Conservation (phyloP, 2,113 vertebrate species). For the Lutjanus erythropterus region DNA sequence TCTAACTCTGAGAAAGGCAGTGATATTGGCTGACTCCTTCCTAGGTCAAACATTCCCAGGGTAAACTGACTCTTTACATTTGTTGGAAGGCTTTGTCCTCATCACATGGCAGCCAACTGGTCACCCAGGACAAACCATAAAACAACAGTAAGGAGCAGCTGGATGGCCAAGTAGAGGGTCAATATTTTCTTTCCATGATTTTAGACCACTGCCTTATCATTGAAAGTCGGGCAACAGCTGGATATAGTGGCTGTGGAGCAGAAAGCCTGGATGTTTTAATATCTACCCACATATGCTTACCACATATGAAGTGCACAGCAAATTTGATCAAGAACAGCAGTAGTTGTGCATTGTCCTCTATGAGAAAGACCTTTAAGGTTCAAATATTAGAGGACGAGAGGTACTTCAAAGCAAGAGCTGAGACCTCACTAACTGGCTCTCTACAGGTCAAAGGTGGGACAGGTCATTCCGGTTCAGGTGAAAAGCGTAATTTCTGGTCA, state of each 20-base stretch:
- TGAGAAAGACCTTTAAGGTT: no score
- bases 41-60: slow-evolving; percentile 14
- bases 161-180: slow-evolving; percentile 16
- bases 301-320: background rate
- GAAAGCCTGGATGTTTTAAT: background rate
- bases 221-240: slow-evolving; percentile 33
- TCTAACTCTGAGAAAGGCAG: background rate
- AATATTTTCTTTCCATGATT: slow-evolving; percentile 34
- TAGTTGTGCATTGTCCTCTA: background rate
- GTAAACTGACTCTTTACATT: slow-evolving; percentile 27
- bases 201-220: background rate
- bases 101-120: slow-evolving; percentile 58
- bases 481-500: background rate
- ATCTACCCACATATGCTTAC: background rate
- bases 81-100: slow-evolving; percentile 35
- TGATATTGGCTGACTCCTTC: slow-evolving; percentile 10
- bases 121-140: slow-evolving; percentile 52
- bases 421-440: background rate
- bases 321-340: no score
- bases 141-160: slow-evolving; percentile 48
- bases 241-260: background rate
- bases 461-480: slow-evolving; percentile 32
- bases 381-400: background rate
- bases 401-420: background rate
- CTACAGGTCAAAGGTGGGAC: slow-evolving; percentile 17